Conservation (phyloP, 1,140 invertebrate genomes). For the Drosophila paulistorum region DNA sequence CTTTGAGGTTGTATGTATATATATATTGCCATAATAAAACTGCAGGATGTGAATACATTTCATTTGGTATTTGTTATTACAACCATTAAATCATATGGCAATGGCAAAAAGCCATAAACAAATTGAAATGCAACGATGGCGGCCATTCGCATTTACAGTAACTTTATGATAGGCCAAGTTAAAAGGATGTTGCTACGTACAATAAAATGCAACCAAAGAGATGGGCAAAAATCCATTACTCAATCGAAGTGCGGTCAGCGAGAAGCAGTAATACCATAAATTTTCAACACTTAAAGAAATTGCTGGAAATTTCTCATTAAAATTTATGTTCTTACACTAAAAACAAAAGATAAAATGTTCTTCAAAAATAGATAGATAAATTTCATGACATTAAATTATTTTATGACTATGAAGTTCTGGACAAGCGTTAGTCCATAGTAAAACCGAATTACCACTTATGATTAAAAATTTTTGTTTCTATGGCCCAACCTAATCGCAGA, state of each 20-base stretch:
- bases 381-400: too few relatives aligned
- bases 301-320: background rate
- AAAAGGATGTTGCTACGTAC: conserved; percentile 47
- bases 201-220: conserved; percentile 55
- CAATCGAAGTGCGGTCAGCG: conserved; percentile 36
- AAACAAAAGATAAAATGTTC: too few relatives aligned
- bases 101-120: conserved; percentile 59
- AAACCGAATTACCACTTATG: too few relatives aligned
- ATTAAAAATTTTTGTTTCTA: too few relatives aligned
- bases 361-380: too few relatives aligned
- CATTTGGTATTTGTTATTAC: conserved; percentile 10
- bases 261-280: conserved; percentile 30
- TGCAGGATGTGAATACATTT: conserved; percentile 48
- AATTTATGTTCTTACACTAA: too few relatives aligned
- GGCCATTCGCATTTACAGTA: conserved; percentile 29
- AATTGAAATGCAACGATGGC: conserved; percentile 67
- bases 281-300: conserved; percentile 16
- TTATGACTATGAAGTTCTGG: too few relatives aligned
- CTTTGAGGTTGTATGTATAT: background rate
- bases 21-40: conserved; percentile 47
- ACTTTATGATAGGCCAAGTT: conserved; percentile 50
- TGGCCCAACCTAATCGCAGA: too few relatives aligned
- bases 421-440: too few relatives aligned
- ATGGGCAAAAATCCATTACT: conserved; percentile 51
- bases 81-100: conserved; percentile 59